Evolutionary conservation across 2,888 invertebrate genomes (phyloP), one percentile per base, ranked within the genome.

Genomic region (Trachelus tabidus): DNA sequence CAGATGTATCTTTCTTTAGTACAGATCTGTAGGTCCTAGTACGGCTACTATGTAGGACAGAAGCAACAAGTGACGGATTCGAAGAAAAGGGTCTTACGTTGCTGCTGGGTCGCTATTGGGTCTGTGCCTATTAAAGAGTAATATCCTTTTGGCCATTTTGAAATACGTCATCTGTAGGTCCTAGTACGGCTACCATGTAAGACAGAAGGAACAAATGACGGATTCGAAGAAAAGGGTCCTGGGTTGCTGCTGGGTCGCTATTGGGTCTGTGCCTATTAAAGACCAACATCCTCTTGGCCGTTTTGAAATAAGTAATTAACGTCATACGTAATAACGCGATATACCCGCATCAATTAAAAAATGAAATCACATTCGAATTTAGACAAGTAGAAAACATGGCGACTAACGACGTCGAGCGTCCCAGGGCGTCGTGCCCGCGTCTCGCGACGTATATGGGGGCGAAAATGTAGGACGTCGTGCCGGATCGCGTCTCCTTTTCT

Each of bases 381-480:
- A 9, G 9, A 56, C 23, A 2, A 2, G 23, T 6, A 23, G 56
- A 23, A 56, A 56, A 56, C 56, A 15, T 56, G 56, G 56, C 23
- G 56, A 23, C 56, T 56, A 9, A 56, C 56, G 56, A 56, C 56
- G 56, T 9, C 23, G 56, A 23, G 56, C 56, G 56, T 56, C 56
- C 56, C 56, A 23, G 56, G 9, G 76, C 76, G 34, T 37, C 73
- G 71, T 77, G 77, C 80, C 74, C 79, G 71, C 12, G 79, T 81
- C 84, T 85, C 85, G 83, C 74, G 80, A 69, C 84, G 23, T 85
- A 86, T 85, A 87, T 85, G 86, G 85, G 75, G 83, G 85, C 77
- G 85, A 88, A 89, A 87, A 90, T 89, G 90, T 90, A 84, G 90
- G 88, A 85, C 90, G 87, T 34, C 56, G 56, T 56, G 56, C 56